These are phyloP conservation scores for Rhimphoctona megacephalus DNA, from an alignment of 2,888 invertebrate genomes.

Conservation along the genomic window DNA sequence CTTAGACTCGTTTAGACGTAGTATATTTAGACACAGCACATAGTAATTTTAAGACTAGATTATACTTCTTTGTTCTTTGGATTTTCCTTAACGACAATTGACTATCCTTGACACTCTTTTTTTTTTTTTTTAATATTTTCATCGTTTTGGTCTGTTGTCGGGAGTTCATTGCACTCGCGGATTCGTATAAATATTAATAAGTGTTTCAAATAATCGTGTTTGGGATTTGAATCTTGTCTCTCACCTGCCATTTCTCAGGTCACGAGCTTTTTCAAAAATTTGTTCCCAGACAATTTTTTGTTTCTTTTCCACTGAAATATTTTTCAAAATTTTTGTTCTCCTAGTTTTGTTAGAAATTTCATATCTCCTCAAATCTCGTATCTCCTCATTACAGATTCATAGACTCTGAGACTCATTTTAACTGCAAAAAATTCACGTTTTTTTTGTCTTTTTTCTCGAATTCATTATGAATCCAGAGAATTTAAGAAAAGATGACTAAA, in stretches of 20 bases:
- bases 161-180: constrained; percentile 37
- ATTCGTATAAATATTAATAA: constrained; percentile 27
- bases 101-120: constrained; percentile 41
- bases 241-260: background rate
- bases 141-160: constrained; percentile 52
- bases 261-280: background rate
- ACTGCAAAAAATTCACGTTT: background rate
- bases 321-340: background rate
- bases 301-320: background rate
- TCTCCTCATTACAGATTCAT: background rate
- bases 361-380: background rate
- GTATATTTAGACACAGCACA: constrained; percentile 47
- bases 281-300: constrained; percentile 3
- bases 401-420: background rate
- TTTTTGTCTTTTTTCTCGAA: background rate
- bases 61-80: constrained; percentile 18
- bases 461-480: background rate
- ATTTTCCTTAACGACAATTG: constrained; percentile 55
- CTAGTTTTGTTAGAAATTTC: background rate
- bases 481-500: background rate
- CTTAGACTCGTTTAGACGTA: constrained; percentile 23
- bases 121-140: constrained; percentile 1
- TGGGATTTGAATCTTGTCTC: background rate
- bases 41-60: constrained; percentile 29
- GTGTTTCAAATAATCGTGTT: background rate